Conservation (phyloP, 2,113 vertebrate genomes). For the Onychostoma macrolepis region DNA sequence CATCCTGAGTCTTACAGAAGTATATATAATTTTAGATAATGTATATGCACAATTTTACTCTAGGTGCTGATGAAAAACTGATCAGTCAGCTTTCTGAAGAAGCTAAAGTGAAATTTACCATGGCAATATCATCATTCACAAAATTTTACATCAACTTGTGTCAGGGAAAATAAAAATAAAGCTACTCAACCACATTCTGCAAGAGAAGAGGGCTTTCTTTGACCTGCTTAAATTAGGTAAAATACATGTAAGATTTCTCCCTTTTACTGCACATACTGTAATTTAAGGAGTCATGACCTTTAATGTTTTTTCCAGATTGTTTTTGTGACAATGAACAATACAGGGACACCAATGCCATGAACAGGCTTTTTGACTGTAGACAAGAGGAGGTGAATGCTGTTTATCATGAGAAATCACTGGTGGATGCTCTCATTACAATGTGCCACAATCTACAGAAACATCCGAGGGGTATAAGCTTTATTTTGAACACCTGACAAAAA, state of each 20-base stretch:
- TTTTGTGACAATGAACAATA: conserved; percentile 64
- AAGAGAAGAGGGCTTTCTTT: conserved; percentile 64
- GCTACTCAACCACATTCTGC: conserved; percentile 75
- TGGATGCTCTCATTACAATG: conserved; percentile 81
- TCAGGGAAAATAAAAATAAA: conserved; percentile 70
- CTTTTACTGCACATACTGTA: too few species aligned
- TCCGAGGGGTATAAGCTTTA: conserved; percentile 75
- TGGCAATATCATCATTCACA: conserved; percentile 71
- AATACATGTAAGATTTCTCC: not conserved
- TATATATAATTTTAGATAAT: not conserved
- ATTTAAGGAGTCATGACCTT: not conserved
- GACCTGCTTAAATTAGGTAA: conserved; percentile 81
- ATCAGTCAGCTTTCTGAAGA: conserved; percentile 72
- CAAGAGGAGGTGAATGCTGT: conserved; percentile 69
- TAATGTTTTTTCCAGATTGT: conserved; percentile 65
- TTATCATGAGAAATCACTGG: conserved; percentile 66
- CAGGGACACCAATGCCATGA: conserved; percentile 65
- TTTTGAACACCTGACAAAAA: not conserved
- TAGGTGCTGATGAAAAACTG: conserved; percentile 75
- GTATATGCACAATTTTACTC: not conserved
- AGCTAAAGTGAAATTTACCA: conserved; percentile 70
- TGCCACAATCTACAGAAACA: conserved; percentile 73
- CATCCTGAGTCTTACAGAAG: too few species aligned
- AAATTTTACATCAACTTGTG: conserved; percentile 59
- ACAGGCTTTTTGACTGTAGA: conserved; percentile 71